phyloP scores from a whole-genome alignment of 2,113 vertebrate genomes.

The Archocentrus centrarchus region DNA sequence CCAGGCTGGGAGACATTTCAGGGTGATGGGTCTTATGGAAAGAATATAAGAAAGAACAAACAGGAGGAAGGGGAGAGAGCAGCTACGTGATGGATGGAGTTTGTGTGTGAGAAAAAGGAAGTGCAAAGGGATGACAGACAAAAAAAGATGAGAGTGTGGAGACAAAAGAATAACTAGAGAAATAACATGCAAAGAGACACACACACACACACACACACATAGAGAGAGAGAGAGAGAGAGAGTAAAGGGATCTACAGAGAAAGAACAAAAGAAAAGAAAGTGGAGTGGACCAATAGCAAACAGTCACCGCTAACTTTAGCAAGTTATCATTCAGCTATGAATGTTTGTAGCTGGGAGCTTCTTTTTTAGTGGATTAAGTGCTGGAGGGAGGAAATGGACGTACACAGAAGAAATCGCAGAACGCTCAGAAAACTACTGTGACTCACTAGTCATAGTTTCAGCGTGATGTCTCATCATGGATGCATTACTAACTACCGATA shows the following conservation, averaged over 20 bases:
- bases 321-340: neutral
- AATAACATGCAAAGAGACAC: neutral
- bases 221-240: no score
- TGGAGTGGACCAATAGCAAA: neutral
- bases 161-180: neutral
- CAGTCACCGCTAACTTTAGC: constrained; percentile 6
- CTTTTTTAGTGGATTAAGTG: neutral
- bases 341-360: neutral
- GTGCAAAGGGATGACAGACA: neutral
- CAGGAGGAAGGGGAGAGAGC: neutral
- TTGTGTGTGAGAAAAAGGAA: neutral
- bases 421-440: neutral
- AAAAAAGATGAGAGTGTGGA: neutral
- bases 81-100: neutral
- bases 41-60: constrained; percentile 23
- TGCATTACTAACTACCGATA: neutral
- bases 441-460: neutral
- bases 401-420: no score
- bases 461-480: neutral
- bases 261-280: neutral
- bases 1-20: neutral
- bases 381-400: neutral
- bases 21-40: constrained; percentile 24
- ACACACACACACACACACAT: no score
- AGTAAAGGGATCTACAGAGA: neutral